Conservation (phyloP, 1,140 invertebrate species). For the Atopsyche davidsoni region DNA sequence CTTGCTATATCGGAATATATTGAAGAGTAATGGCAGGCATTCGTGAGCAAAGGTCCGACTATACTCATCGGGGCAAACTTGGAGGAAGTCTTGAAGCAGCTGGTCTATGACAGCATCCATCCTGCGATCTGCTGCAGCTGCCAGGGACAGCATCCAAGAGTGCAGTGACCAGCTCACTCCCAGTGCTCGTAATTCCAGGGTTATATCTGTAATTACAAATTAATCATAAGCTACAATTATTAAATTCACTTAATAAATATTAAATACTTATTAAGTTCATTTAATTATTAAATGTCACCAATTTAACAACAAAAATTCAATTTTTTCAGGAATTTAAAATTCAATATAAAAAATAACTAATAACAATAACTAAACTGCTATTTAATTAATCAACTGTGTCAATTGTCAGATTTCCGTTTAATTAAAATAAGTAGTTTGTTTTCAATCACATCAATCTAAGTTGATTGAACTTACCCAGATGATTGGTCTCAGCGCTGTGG, state of each 20-base stretch:
- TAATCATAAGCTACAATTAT: no score
- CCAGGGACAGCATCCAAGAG: conserved; percentile 86
- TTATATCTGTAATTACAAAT: conserved; percentile 73
- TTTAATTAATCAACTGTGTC: no score
- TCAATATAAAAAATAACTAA: no score
- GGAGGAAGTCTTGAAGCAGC: conserved; percentile 82
- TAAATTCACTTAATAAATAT: no score
- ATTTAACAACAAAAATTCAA: no score
- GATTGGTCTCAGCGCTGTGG: conserved; percentile 83
- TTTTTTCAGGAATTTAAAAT: no score
- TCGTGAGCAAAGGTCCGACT: conserved; percentile 84
- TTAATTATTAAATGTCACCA: no score
- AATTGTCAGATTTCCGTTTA: no score
- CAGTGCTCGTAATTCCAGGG: conserved; percentile 72
- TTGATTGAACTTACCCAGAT: conserved; percentile 59
- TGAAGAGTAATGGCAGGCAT: conserved; percentile 81
- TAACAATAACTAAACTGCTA: no score
- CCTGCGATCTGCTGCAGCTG: conserved; percentile 74
- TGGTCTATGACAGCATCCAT: conserved; percentile 84
- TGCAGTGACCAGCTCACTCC: conserved; percentile 85
- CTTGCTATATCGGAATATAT: conserved; percentile 85
- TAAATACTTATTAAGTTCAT: no score
- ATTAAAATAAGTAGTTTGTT: no score
- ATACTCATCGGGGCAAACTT: conserved; percentile 78
- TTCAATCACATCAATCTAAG: no score